Percentiles rank a stretch among this genome's conserved stretches.
Evolutionary conservation across 2,113 vertebrate genomes (phyloP).

Genomic region (Stictonetta naevosa): DNA sequence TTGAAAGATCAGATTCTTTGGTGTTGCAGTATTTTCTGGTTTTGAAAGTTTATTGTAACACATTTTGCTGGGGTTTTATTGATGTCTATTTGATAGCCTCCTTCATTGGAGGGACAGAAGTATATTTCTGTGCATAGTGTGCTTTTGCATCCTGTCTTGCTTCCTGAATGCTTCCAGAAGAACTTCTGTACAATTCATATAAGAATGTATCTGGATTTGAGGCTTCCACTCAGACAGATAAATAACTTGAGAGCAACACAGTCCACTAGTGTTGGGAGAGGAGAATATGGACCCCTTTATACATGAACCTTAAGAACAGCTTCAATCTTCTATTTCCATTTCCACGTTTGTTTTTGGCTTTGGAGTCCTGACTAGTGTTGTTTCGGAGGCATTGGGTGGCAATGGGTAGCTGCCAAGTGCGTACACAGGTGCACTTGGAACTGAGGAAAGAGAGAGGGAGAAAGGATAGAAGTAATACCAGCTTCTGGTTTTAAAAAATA

Average conservation of each 20-base stretch:
- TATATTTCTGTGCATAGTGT: not conserved
- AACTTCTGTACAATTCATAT: not conserved
- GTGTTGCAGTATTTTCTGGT: not conserved
- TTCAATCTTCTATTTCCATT: not conserved
- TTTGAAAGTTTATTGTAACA: not conserved
- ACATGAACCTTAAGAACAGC: not conserved
- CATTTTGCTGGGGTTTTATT: not conserved
- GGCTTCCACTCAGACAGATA: not conserved
- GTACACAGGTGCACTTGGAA: not conserved
- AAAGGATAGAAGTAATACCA: not conserved
- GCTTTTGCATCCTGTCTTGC: not conserved
- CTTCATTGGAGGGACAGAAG: not conserved
- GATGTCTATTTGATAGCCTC: not conserved
- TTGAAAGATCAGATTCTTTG: slow-evolving; percentile 20
- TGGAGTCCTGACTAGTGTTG: not conserved
- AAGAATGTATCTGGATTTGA: not conserved
- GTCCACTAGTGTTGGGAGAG: not conserved
- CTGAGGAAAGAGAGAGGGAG: not conserved
- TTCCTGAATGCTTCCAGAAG: not conserved
- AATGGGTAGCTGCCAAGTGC: not conserved
- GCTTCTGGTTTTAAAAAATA: not conserved
- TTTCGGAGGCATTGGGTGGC: not conserved
- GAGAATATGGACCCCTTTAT: not conserved
- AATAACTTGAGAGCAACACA: not conserved
- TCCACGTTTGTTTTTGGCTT: not conserved